Evolutionary conservation across 2,113 vertebrate genomes (phyloP).

Genomic region (Notothenia coriiceps): DNA sequence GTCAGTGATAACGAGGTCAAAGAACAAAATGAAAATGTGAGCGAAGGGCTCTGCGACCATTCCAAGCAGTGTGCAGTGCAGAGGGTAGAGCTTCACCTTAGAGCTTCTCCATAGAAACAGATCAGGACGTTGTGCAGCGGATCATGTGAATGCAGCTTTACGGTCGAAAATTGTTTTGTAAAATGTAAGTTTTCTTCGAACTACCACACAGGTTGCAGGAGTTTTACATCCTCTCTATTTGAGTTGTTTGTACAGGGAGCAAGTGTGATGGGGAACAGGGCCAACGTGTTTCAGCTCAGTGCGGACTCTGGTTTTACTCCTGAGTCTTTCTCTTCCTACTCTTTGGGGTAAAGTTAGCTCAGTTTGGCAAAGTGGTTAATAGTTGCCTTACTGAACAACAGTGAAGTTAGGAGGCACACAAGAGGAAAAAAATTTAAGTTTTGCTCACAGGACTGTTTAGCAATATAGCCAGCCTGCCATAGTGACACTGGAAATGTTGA

Average conservation of each 20-base stretch:
- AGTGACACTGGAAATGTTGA: no score
- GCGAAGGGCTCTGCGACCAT: no score
- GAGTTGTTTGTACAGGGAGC: background rate
- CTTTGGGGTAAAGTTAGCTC: conserved; percentile 16
- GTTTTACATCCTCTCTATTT: background rate
- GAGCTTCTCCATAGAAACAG: no score
- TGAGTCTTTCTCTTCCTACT: conserved; percentile 7
- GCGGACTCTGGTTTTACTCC: background rate
- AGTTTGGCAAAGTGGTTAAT: conserved; percentile 4
- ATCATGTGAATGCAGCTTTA: no score
- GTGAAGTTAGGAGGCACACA: conserved; percentile 23
- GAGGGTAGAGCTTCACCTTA: no score
- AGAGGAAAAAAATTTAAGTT: background rate
- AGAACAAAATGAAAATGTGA: no score
- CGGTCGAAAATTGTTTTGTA: background rate
- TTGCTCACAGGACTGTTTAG: background rate
- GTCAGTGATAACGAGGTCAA: no score
- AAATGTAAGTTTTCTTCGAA: background rate
- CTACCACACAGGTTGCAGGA: background rate
- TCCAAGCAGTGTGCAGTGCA: no score
- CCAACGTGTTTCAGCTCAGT: conserved; percentile 2
- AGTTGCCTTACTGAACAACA: conserved; percentile 5
- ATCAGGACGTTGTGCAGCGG: no score
- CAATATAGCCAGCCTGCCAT: no score
- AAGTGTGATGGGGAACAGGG: background rate